Percentiles rank a stretch among this genome's conserved stretches.
Evolutionary conservation across 1,140 invertebrate species (phyloP).

Genomic region (Lordiphosa collinella): DNA sequence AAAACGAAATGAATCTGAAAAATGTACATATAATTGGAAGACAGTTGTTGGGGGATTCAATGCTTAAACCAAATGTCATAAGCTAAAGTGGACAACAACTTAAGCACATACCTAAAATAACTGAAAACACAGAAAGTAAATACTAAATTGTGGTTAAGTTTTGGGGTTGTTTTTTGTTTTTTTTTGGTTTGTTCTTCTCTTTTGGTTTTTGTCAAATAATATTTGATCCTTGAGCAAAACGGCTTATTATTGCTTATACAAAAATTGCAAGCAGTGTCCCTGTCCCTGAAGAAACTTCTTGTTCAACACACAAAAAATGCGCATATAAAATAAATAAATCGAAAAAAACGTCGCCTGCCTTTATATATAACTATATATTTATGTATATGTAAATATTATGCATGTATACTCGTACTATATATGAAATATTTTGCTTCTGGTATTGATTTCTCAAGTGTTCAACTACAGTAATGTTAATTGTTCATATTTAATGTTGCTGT

Average conservation of each 20-base stretch:
- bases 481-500: constrained; percentile 6
- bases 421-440: constrained; percentile 20
- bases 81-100: too few relatives aligned
- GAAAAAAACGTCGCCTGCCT: constrained; percentile 54
- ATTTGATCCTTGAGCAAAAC: constrained; percentile 61
- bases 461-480: constrained; percentile 42
- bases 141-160: too few relatives aligned
- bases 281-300: constrained; percentile 66
- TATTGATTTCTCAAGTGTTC: constrained; percentile 30
- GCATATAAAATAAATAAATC: constrained; percentile 68
- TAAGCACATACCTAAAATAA: too few relatives aligned
- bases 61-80: too few relatives aligned
- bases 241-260: constrained; percentile 68
- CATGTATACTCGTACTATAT: background rate
- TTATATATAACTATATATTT: constrained; percentile 17
- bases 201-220: background rate
- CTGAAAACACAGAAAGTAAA: too few relatives aligned
- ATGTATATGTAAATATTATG: constrained; percentile 5
- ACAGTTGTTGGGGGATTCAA: constrained; percentile 37
- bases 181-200: too few relatives aligned
- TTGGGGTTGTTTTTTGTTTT: too few relatives aligned
- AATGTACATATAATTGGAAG: constrained; percentile 67
- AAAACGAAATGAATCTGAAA: constrained; percentile 49
- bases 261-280: constrained; percentile 57
- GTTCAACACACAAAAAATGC: constrained; percentile 57